A percentile compares a stretch with the other conserved stretches of the same genome.
Evolutionary conservation across 2,113 vertebrate genomes (phyloP).

Genomic region (Todiramphus saurophagus): DNA sequence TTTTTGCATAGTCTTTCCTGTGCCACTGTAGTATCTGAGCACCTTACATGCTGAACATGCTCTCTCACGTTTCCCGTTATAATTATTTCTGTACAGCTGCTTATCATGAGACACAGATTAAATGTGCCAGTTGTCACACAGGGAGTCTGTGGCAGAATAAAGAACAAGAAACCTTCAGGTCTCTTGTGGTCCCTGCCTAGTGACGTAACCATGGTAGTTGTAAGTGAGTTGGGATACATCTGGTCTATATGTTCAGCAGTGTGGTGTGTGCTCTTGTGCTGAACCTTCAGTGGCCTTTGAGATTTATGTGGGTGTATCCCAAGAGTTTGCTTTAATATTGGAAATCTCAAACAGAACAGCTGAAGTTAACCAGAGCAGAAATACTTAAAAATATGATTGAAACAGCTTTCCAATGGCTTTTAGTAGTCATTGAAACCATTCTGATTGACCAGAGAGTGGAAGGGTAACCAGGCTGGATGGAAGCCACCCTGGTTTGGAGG

Average conservation of each 20-base stretch:
- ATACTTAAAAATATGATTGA: neutral
- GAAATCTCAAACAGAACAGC: neutral
- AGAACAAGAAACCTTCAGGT: neutral
- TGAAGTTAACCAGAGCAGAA: neutral
- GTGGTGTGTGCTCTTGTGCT: neutral
- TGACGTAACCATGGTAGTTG: rapidly evolving
- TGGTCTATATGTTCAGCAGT: neutral
- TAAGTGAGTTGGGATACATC: neutral
- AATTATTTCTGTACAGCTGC: slow-evolving; percentile 5
- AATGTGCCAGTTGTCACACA: neutral
- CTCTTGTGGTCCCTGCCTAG: neutral
- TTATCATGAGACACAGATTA: neutral
- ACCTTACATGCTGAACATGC: neutral
- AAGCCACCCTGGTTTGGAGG: neutral
- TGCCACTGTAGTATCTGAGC: neutral
- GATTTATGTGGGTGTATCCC: neutral
- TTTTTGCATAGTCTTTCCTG: neutral
- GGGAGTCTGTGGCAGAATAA: neutral
- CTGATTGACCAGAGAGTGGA: neutral
- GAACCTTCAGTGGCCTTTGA: neutral
- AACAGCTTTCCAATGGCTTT: neutral
- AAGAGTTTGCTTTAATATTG: neutral
- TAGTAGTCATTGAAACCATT: neutral
- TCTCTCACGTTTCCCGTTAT: neutral
- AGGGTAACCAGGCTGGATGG: neutral